Evolutionary conservation across 53 echinoderm and acorn worm species (phyloP), one percentile per base, ranked within the genome.

Genomic region (Echinometra lucunter): DNA sequence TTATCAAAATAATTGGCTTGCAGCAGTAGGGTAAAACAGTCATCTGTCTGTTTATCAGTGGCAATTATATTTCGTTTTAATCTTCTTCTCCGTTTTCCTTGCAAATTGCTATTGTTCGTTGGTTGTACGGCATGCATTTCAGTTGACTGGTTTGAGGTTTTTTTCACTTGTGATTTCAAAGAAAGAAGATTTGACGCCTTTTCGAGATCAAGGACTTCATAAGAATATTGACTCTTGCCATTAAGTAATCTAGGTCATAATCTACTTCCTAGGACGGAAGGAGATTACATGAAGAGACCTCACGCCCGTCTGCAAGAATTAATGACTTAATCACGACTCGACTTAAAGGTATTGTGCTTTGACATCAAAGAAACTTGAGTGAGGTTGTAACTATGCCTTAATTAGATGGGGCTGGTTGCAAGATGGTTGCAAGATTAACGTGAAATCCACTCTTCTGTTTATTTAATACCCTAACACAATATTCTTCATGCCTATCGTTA

Each of bases 261-360:
- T 32, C n/a, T n/a, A n/a, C n/a, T n/a, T 10, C 8, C 35, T 78
- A 11, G 78, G 78, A 38, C 78, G 78, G 78, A 78, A 42, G 42
- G 13, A 78, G 78, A 78, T 78, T 78, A 78, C 78, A 21, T 42
- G 78, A 78, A 38, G 78, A 78, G 42, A 13, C 10, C 42, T 40
- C 78, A 78, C 78, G 78, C 78, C 78, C 78, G 78, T 78, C 78
- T 78, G 19, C 21, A 78, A 78, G 42, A 78, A 69, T 69, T 69
- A 67, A 67, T 28, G 67, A 67, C 32, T 75, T 75, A 75, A 78
- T 78, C 42, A 78, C 69, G 78, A 40, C 38, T 42, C 6, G 21
- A 40, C 17, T 78, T 78, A 78, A 42, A 78, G 78, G 19, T 40
- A 17, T 40, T 78, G 7, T 19, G 40, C 35, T 63, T 69, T 69